Base-by-base conservation (phyloP, 1,140 invertebrate genomes). In the Acyrthosiphon pisum region DNA sequence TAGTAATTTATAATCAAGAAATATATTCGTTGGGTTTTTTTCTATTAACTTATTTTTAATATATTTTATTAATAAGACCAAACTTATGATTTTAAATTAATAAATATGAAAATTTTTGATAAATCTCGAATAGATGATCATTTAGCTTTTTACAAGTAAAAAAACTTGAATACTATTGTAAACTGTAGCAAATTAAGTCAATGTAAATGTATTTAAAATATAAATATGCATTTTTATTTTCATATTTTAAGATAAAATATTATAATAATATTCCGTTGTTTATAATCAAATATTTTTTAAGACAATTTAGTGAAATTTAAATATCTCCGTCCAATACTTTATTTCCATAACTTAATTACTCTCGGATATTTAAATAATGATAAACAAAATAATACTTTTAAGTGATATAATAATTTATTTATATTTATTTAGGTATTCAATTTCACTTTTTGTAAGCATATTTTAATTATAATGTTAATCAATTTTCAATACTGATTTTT, bases 291-390 rank as follows among this genome's bases (percentile, higher is more conserved):
- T 76, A 76, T 76, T 76, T 76, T 83, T 83, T 41, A 41, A 11
- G 22, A 37, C 35, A 83, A 83, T 83, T 83, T 83, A 83, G 20
- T 41, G 35, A 37, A 83, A 83, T 37, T 76, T 83, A 83, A 83
- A 83, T 83, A 83, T 83, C 8, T 41, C 81, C 35, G 22, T 83
- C 18, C n/a, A 14, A 76, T 76, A 76, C n/a, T 76, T 76, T 76
- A 76, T 76, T 76, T 76, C 60, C 60, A 76, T n/a, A n/a, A 76
- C 60, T 76, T 76, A 76, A 76, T 76, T 76, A 76, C 60, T 76
- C 14, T 35, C n/a, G n/a, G 18, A 76, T 76, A 68, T 76, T 76
- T 76, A n/a, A 68, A 68, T 68, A n/a, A n/a, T 68, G 18, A 68
- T n/a, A 68, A 76, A 35, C 30, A n/a, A 76, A n/a, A 35, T 18